Conservation (phyloP, 2,888 invertebrate species). For the Biston stratarius region DNA sequence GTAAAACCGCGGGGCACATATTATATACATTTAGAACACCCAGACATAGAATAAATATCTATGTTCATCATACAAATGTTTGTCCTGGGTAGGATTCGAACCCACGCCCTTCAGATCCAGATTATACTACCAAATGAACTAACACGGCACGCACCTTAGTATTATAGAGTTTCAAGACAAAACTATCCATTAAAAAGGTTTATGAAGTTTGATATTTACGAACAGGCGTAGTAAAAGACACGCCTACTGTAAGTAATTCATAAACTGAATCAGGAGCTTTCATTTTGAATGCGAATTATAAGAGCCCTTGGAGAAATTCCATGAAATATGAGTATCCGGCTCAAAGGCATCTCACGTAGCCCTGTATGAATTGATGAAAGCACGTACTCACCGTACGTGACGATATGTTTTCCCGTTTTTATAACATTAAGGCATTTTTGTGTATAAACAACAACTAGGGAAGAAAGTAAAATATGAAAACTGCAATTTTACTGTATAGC, state of each 20-base stretch:
- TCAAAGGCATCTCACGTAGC: slow-evolving; percentile 17
- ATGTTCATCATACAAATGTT: too few relatives aligned
- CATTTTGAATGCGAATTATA: slow-evolving; percentile 19
- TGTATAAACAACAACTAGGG: slow-evolving; percentile 6
- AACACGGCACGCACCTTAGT: too few relatives aligned
- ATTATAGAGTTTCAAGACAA: too few relatives aligned
- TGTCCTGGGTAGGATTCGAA: too few relatives aligned
- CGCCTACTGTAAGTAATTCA: slow-evolving; percentile 9
- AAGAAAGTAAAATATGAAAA: slow-evolving; percentile 4
- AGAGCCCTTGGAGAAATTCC: slow-evolving; percentile 23
- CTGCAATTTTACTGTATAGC: background rate
- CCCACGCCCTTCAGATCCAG: too few relatives aligned
- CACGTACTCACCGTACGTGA: slow-evolving; percentile 14
- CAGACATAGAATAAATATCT: too few relatives aligned
- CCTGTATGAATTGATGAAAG: slow-evolving; percentile 22
- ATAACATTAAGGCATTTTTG: background rate
- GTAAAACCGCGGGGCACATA: too few relatives aligned
- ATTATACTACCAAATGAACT: too few relatives aligned
- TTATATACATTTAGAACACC: too few relatives aligned
- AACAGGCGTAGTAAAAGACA: background rate
- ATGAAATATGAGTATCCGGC: slow-evolving; percentile 19
- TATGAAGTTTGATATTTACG: background rate
- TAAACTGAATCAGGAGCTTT: slow-evolving; percentile 23
- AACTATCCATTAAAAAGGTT: too few relatives aligned
- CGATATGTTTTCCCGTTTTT: slow-evolving; percentile 20